Evolutionary conservation across 2,888 invertebrate species (phyloP), one percentile per base, ranked within the genome.

Genomic region (Trachelus iudaicus): DNA sequence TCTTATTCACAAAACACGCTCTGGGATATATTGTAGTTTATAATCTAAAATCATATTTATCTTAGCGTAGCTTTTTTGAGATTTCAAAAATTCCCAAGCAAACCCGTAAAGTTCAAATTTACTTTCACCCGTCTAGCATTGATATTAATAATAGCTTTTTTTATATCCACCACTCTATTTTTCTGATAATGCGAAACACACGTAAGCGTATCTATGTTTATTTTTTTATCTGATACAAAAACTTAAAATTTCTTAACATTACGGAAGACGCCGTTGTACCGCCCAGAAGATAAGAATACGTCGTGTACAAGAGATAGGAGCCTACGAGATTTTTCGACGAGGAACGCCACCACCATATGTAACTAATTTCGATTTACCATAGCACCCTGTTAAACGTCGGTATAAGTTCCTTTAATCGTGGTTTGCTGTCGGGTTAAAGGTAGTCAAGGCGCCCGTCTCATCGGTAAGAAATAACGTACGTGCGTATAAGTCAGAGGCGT

Each of bases 331-430:
- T 56, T 56, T 56, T 56, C 9, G 23, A 56, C 56, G 23, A 56
- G 23, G 23, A 56, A 23, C 15, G 6, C 71, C 34, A 13, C 71
- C 13, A 34, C 31, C 71, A 33, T 71, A 71, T 15, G 71, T 71
- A 71, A 71, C 31, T 71, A 71, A 71, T 71, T 71, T 34, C 71
- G 71, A 30, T 33, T 31, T 71, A 31, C 33, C 71, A 31, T 71
- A 31, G 31, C 71, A 13, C 33, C 71, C 71, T 34, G 71, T 71
- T 71, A 71, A 71, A 71, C 71, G 71, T 71, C 71, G 71, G 71
- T 34, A 34, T 71, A 71, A 31, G 71, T 71, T 31, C 71, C 71
- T 71, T 71, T 71, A 71, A 71, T 34, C 71, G 71, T 31, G 71
- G 33, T 31, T 71, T 30, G 56, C 71, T 34, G 71, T 71, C 34